A percentile compares a stretch with the other conserved stretches of the same genome.
Evolutionary conservation across 53 echinoderm and acorn worm genomes (phyloP).

Genomic region (Echinarachnius parma): DNA sequence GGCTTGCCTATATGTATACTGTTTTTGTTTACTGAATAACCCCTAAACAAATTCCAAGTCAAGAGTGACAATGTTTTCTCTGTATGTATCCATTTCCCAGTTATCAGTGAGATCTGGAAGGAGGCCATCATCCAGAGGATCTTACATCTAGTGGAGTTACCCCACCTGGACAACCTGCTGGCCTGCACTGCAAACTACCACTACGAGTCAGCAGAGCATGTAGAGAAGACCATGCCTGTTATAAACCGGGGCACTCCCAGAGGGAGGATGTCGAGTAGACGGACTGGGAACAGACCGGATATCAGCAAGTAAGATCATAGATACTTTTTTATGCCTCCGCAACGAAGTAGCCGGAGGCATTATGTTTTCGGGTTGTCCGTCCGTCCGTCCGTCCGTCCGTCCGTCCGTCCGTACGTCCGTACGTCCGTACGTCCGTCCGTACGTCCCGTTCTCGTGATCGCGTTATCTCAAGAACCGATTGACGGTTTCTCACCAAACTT

Average conservation of each 20-base stretch:
- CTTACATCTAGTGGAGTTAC: constrained; percentile 77
- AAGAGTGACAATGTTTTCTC: too few relatives aligned
- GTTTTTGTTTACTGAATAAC: too few relatives aligned
- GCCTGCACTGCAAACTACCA: constrained; percentile 62
- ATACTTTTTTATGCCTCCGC: neutral
- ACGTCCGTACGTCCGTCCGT: too few relatives aligned
- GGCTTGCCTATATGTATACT: too few relatives aligned
- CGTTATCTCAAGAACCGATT: too few relatives aligned
- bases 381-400: too few relatives aligned
- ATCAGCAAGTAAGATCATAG: constrained; percentile 17
- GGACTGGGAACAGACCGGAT: constrained; percentile 32
- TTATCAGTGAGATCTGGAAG: constrained; percentile 70
- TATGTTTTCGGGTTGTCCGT: too few relatives aligned
- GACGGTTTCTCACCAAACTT: too few relatives aligned
- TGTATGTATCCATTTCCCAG: neutral
- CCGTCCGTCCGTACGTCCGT: too few relatives aligned
- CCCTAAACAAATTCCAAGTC: too few relatives aligned
- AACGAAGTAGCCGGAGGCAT: too few relatives aligned
- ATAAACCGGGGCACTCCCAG: neutral
- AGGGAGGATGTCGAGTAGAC: constrained; percentile 16
- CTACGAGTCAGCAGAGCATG: constrained; percentile 35
- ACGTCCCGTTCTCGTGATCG: too few relatives aligned
- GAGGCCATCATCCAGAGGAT: constrained; percentile 82
- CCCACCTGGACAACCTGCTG: constrained; percentile 77
- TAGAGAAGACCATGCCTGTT: constrained; percentile 4